Evolutionary conservation across 2,797 vertebrate genomes (phyloP), one percentile per base, ranked within the genome.

Genomic region (Amblyopsis hoosieri): DNA sequence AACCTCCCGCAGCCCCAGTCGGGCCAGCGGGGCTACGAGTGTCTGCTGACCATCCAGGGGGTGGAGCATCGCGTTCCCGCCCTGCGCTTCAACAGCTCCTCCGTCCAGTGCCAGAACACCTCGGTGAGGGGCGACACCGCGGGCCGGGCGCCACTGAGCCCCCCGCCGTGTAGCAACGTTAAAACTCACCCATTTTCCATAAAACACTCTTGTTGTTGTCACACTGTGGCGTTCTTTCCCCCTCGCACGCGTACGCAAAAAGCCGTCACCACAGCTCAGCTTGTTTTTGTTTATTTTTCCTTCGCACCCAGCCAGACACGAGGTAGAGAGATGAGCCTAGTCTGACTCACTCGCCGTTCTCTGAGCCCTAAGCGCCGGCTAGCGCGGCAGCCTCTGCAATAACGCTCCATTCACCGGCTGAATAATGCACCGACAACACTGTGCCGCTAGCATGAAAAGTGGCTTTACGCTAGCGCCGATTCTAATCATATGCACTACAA

Each of bases 51-150:
- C 87, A 97, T 99, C 89, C 96, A 98, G 78, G 96, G 96, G 46
- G 91, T 81, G 0, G 95, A 98, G 82, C 95, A 98, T 84, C 67
- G 97, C 37, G 97, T 99, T 10, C 97, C 97, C 0, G 97, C 97
- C 15, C 74, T 99, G 66, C 94, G 97, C 70, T 99, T 98, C 90
- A 99, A 99, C 93, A 98, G 97, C 87, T 98, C 97, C 87, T 98
- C 96, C 0, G 96, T 99, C 62, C 97, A 99, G 83, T 99, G 97
- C 87, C 97, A 99, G 84, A 98, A 99, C 91, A 99, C 95, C 52
- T 98, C 97, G 37, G 97, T 99, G 88, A 95, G 96, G 37, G 60
- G 17, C 13, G 47, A 23, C 23, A 7, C 12, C 17, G 58, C 29
- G 19, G 23, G 15, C 12, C 1, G 13, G 4, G 50, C 3, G 50